Base-by-base conservation (phyloP, 1,140 invertebrate genomes). In the Catajapyx aquilonaris region DNA sequence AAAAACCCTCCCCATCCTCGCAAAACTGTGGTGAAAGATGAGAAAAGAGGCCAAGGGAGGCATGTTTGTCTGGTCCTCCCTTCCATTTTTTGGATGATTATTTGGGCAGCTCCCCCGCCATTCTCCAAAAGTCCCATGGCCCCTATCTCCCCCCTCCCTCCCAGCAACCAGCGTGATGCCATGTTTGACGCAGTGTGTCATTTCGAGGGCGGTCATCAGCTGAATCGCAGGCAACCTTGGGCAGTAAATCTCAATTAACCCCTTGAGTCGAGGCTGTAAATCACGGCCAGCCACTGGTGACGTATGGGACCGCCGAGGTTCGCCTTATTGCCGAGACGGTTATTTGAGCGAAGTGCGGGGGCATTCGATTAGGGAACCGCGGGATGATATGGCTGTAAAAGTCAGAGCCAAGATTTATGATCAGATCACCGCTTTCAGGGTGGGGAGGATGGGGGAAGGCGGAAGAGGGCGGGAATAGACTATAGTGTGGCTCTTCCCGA, bases 211-310 rank as follows among this genome's bases (percentile, higher is more conserved):
- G 23, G 23, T 28, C 23, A 28, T 28, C 23, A 28, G 23, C 23
- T 28, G 7, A 28, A 28, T 13, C 7, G 13, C 7, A 7, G 13
- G 23, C 23, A 28, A 28, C 7, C 13, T 28, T 9, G 23, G 13
- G 23, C 23, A 28, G 23, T 28, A 28, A 28, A 28, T 28, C 23
- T 28, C 23, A 28, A 28, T 28, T 28, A 28, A 28, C 23, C 23
- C 23, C 23, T 28, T 28, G 23, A 28, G 23, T 28, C 23, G 23
- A 28, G 7, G 23, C 13, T 9, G 7, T 28, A 28, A 28, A 28
- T 28, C 23, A 28, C 23, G 13, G 23, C 23, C 13, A 7, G 13
- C 7, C 7, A 7, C 13, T 13, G 23, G 23, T 28, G 23, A 28
- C 23, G 23, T 28, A 28, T 28, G 23, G 23, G 7, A 28, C 23